Conservation (phyloP, 2,888 invertebrate genomes). For the Pseudococcus longispinus region DNA sequence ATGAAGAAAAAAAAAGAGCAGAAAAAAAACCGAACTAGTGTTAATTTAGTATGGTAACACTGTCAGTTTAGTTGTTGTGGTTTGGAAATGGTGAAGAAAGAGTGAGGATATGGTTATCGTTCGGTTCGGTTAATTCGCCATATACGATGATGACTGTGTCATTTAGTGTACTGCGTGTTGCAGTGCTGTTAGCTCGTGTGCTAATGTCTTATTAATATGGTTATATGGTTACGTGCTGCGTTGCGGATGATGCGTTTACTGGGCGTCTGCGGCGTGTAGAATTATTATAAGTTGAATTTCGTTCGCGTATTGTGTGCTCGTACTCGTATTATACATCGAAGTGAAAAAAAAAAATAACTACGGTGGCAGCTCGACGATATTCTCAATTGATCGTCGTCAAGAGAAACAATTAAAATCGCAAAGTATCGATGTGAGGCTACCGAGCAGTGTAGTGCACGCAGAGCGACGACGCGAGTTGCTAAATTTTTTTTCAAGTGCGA, state of each 20-base stretch:
- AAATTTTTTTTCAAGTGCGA: background rate
- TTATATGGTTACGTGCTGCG: background rate
- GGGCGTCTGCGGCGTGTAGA: background rate
- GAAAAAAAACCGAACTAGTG: background rate
- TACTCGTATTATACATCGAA: too few species aligned
- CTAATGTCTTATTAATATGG: background rate
- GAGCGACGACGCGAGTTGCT: background rate
- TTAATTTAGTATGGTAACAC: background rate
- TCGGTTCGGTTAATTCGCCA: constrained; percentile 47
- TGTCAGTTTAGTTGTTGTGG: background rate
- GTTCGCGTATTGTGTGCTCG: background rate
- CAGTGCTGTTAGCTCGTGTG: constrained; percentile 1
- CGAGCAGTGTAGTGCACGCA: background rate
- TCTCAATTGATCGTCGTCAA: background rate
- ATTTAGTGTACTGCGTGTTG: constrained; percentile 51
- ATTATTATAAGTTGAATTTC: background rate
- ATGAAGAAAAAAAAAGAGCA: background rate
- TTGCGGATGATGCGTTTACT: background rate
- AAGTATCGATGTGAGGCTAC: background rate
- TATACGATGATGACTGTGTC: constrained; percentile 54
- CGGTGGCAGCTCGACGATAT: background rate
- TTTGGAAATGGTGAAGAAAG: constrained; percentile 2
- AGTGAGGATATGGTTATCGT: constrained; percentile 50
- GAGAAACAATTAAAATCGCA: background rate
- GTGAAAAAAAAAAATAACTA: background rate